Evolutionary conservation across 2,113 vertebrate genomes (phyloP), one percentile per base, ranked within the genome.

Genomic region (Melanotaenia duboulayi): DNA sequence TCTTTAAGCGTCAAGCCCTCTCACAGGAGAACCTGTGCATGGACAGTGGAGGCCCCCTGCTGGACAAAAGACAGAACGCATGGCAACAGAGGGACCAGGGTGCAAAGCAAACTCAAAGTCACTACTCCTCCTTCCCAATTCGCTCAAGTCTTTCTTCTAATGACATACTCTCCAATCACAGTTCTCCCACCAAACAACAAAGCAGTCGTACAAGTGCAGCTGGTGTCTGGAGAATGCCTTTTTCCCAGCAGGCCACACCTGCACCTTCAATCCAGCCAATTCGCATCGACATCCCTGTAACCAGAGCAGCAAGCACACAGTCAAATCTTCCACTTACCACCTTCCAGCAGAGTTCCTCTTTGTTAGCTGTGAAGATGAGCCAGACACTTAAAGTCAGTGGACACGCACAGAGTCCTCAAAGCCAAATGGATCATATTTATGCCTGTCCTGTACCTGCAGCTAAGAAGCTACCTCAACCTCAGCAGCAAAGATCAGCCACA

Each of bases 11-110:
- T 7, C 94, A 91, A 19, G 91, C 96, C 48, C 92, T 90, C 67
- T 97, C 97, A 42, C 95, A 98, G 71, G 96, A 98, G 48, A 95
- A 96, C 71, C 83, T 98, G 23, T 76, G 93, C 51, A 76, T 94
- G 73, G 93, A 95, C 22, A 79, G 76, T 48, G 89, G 74, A 65
- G 85, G 74, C 73, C 92, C 91, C 71, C 90, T 94, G 83, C 91
- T 95, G 87, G 94, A 94, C 42, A 85, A 88, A 51, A 87, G 84
- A 51, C 93, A 68, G 14, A 84, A 93, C 69, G 74, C 89, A 0
- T 84, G 85, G 17, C 85, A 91, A 65, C 75, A 52, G 28, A 68
- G 59, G 25, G 77, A 80, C 16, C 76, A 88, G 49, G 25, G 1
- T 40, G 48, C 69, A 81, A 92, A 0, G 90, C 95, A 58, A 71